Percentiles rank a stretch among this genome's conserved stretches.
phyloP scores from a whole-genome alignment of 2,888 invertebrate genomes.

The Ashinkailepas kermadecensis region DNA sequence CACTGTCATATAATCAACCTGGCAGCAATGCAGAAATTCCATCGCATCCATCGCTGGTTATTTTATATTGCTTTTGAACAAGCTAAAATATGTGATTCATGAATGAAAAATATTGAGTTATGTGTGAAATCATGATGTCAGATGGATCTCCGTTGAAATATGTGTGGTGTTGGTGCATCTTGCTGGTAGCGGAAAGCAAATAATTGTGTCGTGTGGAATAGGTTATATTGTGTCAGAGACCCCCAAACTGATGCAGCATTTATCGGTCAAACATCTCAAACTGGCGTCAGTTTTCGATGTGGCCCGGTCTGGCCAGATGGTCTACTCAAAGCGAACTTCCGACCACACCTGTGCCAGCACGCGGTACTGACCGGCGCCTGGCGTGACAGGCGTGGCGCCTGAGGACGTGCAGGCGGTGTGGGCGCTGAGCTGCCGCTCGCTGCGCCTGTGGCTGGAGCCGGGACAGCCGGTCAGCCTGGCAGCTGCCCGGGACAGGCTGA shows the following conservation, averaged over 20 bases:
- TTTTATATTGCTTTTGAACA: too few species aligned
- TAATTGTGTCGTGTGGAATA: too few species aligned
- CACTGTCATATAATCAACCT: too few species aligned
- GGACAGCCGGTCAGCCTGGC: background rate
- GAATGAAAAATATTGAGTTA: too few species aligned
- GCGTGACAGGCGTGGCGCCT: background rate
- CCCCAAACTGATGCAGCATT: background rate
- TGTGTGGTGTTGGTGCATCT: too few species aligned
- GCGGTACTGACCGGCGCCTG: background rate
- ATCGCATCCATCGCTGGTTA: too few species aligned
- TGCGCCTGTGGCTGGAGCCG: background rate
- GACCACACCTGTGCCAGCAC: background rate
- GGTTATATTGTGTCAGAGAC: too few species aligned
- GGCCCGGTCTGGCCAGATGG: background rate
- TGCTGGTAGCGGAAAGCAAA: too few species aligned
- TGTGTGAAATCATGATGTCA: too few species aligned
- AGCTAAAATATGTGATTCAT: too few species aligned
- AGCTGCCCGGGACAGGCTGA: background rate
- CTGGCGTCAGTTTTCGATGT: background rate
- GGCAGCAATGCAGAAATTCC: too few species aligned
- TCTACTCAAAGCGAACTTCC: background rate
- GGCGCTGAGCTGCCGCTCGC: background rate
- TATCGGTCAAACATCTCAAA: background rate
- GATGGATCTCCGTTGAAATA: too few species aligned
- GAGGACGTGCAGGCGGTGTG: conserved; percentile 1